phyloP scores from a whole-genome alignment of 2,797 vertebrate species.

The Lepus townsendii region DNA sequence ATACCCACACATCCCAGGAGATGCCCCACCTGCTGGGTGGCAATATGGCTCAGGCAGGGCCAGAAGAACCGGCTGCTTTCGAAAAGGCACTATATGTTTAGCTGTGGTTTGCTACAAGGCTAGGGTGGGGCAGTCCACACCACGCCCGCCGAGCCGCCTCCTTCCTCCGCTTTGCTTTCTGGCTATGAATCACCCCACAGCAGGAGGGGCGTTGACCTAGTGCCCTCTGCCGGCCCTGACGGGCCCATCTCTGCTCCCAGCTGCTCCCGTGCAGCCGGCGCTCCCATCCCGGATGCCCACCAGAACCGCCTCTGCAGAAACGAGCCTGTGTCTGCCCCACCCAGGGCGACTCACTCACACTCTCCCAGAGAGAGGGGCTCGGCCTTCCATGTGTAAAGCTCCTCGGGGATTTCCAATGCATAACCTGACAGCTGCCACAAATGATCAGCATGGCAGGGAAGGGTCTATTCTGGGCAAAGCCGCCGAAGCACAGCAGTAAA shows the following conservation, averaged over 20 bases:
- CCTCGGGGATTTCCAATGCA: neutral
- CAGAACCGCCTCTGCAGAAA: neutral
- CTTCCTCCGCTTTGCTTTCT: conserved; percentile 33
- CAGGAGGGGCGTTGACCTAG: conserved; percentile 18
- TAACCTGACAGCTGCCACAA: neutral
- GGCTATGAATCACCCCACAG: conserved; percentile 40
- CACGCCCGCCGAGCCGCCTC: conserved; percentile 8
- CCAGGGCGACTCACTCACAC: neutral
- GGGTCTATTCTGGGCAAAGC: neutral
- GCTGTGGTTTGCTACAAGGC: conserved; percentile 23
- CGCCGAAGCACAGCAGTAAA: neutral
- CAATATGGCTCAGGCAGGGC: neutral
- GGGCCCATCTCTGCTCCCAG: neutral
- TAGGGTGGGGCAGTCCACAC: conserved; percentile 10
- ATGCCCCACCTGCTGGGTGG: neutral
- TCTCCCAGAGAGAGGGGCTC: conserved; percentile 3
- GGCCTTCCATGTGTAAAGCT: neutral
- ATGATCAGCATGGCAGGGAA: neutral
- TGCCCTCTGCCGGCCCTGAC: conserved; percentile 62
- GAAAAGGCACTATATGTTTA: neutral
- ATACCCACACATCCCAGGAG: neutral
- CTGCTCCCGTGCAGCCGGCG: neutral
- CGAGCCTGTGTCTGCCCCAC: neutral
- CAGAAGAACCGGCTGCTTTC: neutral
- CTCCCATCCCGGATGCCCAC: neutral